A percentile compares a stretch with the other conserved stretches of the same genome.
Conservation (phyloP, 2,797 vertebrate genomes). For the Esox lucius region DNA sequence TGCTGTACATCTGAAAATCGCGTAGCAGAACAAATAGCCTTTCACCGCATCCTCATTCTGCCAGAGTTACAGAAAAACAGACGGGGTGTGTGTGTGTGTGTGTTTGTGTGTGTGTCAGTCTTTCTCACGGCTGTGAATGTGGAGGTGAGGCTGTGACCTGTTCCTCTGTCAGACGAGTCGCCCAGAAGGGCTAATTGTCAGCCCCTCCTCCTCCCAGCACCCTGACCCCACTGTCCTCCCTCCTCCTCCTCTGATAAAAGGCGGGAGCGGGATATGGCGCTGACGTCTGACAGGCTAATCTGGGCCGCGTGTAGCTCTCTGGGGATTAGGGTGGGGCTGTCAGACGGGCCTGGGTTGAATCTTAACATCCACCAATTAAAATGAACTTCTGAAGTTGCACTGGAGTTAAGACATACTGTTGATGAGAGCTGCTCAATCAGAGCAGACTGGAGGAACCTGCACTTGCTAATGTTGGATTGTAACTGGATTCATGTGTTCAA, state of each 20-base stretch:
- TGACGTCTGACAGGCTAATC: not conserved
- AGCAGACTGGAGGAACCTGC: not conserved
- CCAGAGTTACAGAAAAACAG: conserved; percentile 20
- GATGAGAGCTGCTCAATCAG: not conserved
- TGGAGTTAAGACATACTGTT: not conserved
- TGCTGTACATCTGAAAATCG: conserved; percentile 23
- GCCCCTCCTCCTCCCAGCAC: not conserved
- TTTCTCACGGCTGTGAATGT: conserved; percentile 3
- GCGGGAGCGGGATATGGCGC: not conserved
- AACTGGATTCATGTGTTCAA: not conserved
- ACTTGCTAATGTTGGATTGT: not conserved
- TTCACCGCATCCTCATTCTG: conserved; percentile 37
- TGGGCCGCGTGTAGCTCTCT: not conserved
- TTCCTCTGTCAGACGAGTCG: not conserved
- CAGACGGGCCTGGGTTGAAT: not conserved
- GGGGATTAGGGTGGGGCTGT: not conserved
- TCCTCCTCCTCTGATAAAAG: not conserved
- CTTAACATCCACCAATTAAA: not conserved
- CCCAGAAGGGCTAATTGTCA: not conserved
- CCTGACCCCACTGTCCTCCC: not conserved
- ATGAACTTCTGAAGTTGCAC: not conserved
- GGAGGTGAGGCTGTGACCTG: not conserved
- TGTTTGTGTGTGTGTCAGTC: not conserved
- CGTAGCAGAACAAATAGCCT: conserved; percentile 34
- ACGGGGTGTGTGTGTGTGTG: conserved; percentile 1